Evolutionary conservation across 2,888 invertebrate species (phyloP).

Genomic region (Ophion obscuratus): DNA sequence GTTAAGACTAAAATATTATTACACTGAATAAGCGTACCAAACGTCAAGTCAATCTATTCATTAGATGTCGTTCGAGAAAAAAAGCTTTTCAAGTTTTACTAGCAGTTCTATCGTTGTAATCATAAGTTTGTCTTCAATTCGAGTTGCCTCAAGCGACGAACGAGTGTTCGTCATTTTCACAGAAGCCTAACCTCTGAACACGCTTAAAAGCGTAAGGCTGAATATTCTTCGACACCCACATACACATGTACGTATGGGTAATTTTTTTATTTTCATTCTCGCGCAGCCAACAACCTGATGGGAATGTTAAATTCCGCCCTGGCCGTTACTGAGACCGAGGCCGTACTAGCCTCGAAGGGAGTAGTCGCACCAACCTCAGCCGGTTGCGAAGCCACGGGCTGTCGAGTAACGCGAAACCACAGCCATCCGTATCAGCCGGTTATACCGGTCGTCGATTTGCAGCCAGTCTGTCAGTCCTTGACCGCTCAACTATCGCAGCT

Average conservation of each 20-base stretch:
- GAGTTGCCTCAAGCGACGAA: too few species aligned
- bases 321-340: constrained; percentile 86
- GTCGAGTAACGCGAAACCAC: constrained; percentile 83
- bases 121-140: too few species aligned
- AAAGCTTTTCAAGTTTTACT: too few species aligned
- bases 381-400: constrained; percentile 81
- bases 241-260: constrained; percentile 31
- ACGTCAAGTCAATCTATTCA: too few species aligned
- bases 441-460: constrained; percentile 87
- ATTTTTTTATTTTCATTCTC: constrained; percentile 54
- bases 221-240: too few species aligned
- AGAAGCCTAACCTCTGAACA: too few species aligned
- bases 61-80: too few species aligned
- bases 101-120: too few species aligned
- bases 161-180: too few species aligned
- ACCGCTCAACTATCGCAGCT: constrained; percentile 89
- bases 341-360: constrained; percentile 84
- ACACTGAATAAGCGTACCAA: too few species aligned
- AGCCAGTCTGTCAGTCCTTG: constrained; percentile 87
- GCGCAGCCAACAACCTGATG: constrained; percentile 85
- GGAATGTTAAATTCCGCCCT: constrained; percentile 86
- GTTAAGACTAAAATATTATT: too few species aligned
- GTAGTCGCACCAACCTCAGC: constrained; percentile 80
- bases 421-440: constrained; percentile 84
- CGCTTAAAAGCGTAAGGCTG: too few species aligned